A percentile compares a stretch with the other conserved stretches of the same genome.
These are phyloP conservation scores for Zapus hudsonius DNA, from an alignment of 2,113 vertebrate genomes.

Conservation along the genomic window DNA sequence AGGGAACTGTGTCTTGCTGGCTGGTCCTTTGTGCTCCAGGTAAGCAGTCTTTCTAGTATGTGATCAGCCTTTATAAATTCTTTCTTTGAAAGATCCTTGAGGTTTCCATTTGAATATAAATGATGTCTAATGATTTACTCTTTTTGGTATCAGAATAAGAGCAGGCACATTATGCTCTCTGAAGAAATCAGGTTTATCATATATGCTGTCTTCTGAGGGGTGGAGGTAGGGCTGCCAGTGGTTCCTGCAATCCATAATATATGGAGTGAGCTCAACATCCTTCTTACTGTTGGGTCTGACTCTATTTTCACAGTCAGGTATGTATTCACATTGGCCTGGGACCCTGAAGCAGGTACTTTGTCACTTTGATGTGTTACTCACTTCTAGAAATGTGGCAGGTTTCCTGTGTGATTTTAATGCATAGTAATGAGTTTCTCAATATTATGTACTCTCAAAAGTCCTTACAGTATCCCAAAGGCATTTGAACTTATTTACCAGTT, in stretches of 20 bases:
- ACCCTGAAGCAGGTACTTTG: slow-evolving; percentile 77
- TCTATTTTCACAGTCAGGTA: slow-evolving; percentile 82
- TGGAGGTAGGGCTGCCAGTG: not conserved
- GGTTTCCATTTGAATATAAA: slow-evolving; percentile 60
- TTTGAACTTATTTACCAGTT: slow-evolving; percentile 31
- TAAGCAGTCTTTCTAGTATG: too few relatives aligned
- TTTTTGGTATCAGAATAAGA: slow-evolving; percentile 22
- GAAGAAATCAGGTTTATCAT: slow-evolving; percentile 60
- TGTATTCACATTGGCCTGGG: slow-evolving; percentile 76
- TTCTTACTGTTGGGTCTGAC: slow-evolving; percentile 63
- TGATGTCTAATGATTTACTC: slow-evolving; percentile 62
- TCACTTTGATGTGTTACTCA: slow-evolving; percentile 81
- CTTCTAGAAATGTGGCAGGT: slow-evolving; percentile 78
- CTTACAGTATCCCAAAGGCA: slow-evolving; percentile 24
- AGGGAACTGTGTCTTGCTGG: too few relatives aligned
- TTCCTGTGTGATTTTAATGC: slow-evolving; percentile 75
- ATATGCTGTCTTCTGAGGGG: slow-evolving; percentile 36
- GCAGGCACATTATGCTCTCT: slow-evolving; percentile 44
- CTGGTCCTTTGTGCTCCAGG: too few relatives aligned
- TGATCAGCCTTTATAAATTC: not conserved
- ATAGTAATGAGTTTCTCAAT: slow-evolving; percentile 77
- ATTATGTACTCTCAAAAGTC: slow-evolving; percentile 35
- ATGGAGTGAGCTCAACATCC: slow-evolving; percentile 37
- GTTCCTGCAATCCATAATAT: slow-evolving; percentile 75
- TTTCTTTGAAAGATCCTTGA: slow-evolving; percentile 35